phyloP scores from a whole-genome alignment of 1,140 invertebrate species.

The Planococcus citri region DNA sequence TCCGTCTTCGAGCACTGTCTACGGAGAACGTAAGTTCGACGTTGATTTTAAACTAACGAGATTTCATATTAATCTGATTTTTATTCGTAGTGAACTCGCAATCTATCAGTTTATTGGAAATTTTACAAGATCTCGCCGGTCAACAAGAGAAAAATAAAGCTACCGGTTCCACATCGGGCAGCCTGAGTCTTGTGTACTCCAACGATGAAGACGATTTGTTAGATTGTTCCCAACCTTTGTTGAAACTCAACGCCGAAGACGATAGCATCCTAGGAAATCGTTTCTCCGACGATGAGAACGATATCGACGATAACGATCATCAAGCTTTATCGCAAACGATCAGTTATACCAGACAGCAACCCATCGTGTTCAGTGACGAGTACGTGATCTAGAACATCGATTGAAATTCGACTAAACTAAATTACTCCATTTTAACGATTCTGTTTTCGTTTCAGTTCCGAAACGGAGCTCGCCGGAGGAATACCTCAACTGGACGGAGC shows the following conservation, averaged over 20 bases:
- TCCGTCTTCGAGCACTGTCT: neutral
- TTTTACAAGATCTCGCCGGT: neutral
- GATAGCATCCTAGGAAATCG: neutral
- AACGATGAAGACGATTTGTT: neutral
- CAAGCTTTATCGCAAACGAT: neutral
- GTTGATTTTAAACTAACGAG: neutral
- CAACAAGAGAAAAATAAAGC: neutral
- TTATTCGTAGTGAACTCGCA: neutral
- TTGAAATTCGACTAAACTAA: neutral
- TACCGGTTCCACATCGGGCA: neutral
- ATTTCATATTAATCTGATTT: neutral
- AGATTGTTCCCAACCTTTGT: neutral
- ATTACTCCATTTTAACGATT: too few relatives aligned
- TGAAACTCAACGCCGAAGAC: neutral
- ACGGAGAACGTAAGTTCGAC: neutral
- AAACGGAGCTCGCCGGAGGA: neutral
- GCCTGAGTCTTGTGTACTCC: neutral
- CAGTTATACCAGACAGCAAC: neutral
- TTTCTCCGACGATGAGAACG: neutral
- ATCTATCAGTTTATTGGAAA: neutral
- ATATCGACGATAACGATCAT: neutral
- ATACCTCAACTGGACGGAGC: neutral
- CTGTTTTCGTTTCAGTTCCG: neutral
- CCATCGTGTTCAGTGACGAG: neutral
- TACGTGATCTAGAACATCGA: neutral